phyloP scores from a whole-genome alignment of 2,888 invertebrate genomes.

The Cerceris rybyensis region DNA sequence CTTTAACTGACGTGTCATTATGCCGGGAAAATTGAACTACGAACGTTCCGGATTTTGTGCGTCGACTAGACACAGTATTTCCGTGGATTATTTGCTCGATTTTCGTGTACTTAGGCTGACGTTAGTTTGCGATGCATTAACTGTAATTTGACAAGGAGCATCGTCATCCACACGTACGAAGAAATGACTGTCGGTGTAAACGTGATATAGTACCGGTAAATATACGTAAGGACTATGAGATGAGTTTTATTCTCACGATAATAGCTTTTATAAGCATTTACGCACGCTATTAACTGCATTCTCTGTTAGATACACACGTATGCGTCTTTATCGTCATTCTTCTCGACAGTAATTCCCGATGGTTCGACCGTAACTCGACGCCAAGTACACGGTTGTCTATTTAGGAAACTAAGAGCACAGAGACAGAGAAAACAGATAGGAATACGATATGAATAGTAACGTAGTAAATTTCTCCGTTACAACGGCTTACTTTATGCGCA shows the following conservation, averaged over 20 bases:
- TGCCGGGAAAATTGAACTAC: too few relatives aligned
- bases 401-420: neutral
- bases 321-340: conserved; percentile 18
- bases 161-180: neutral
- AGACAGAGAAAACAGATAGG: neutral
- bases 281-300: neutral
- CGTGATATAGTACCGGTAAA: neutral
- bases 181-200: conserved; percentile 2
- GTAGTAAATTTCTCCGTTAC: neutral
- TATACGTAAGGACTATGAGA: neutral
- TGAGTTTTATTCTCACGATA: neutral
- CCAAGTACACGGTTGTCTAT: neutral
- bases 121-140: neutral
- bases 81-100: neutral
- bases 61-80: too few relatives aligned
- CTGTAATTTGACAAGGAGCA: neutral
- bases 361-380: conserved; percentile 5
- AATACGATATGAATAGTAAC: neutral
- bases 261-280: neutral
- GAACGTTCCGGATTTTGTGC: neutral
- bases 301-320: neutral
- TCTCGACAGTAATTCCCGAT: conserved; percentile 18
- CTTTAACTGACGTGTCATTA: too few relatives aligned
- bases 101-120: neutral
- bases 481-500: neutral